Percentiles rank a stretch among this genome's conserved stretches.
Conservation (phyloP, 2,113 vertebrate species). For the Petrocephalus microphthalmus region DNA sequence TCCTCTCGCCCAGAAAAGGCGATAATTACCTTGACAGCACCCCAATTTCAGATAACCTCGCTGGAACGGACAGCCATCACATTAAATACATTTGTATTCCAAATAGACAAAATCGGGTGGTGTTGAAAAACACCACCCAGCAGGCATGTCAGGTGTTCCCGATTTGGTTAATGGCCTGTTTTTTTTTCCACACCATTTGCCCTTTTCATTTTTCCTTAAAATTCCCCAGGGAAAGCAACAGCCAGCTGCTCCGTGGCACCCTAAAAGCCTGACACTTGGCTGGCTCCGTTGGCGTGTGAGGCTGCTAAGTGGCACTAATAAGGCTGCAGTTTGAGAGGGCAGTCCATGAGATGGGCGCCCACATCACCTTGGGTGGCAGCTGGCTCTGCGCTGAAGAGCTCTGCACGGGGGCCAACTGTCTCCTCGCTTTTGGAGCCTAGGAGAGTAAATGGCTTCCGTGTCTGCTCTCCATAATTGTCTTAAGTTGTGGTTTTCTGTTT, state of each 20-base stretch:
- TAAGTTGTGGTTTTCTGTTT: conserved; percentile 46
- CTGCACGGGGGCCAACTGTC: not conserved
- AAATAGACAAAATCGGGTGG: not conserved
- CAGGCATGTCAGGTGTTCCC: not conserved
- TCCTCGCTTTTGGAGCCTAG: not conserved
- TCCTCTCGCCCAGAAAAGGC: not conserved
- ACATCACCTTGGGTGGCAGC: not conserved
- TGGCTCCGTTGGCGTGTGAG: conserved; percentile 18
- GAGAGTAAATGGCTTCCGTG: not conserved
- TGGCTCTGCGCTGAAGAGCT: not conserved
- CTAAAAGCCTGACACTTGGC: conserved; percentile 1
- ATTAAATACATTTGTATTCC: not conserved
- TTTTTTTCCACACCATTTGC: not conserved
- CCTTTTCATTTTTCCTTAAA: not conserved
- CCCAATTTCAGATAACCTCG: not conserved
- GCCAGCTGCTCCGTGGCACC: not conserved
- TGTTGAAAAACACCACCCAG: not conserved
- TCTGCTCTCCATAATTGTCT: conserved; percentile 50
- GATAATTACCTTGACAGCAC: not conserved
- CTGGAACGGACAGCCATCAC: not conserved
- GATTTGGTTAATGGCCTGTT: conserved; percentile 13
- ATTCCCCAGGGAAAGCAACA: not conserved
- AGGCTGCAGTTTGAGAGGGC: conserved; percentile 20
- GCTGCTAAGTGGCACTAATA: conserved; percentile 25
- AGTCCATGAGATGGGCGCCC: not conserved